phyloP scores from a whole-genome alignment of 2,888 invertebrate genomes.

The Pilophorus perplexus region DNA sequence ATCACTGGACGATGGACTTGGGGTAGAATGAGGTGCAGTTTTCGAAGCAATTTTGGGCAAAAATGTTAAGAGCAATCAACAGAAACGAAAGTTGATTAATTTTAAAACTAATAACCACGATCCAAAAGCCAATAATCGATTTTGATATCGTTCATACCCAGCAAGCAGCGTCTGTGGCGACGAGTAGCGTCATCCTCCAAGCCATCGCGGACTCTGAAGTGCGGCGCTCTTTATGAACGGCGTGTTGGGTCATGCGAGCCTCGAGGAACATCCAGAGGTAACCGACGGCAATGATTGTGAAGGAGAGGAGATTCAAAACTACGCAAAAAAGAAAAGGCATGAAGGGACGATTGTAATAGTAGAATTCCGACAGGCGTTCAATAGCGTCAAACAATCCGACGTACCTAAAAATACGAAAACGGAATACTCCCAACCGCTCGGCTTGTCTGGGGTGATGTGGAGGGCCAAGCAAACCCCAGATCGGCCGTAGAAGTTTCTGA shows the following conservation, averaged over 20 bases:
- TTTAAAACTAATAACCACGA: no score
- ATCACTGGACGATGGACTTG: no score
- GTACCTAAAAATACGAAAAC: constrained; percentile 56
- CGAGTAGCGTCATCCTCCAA: constrained; percentile 56
- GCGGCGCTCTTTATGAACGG: constrained; percentile 51
- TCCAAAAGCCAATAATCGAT: no score
- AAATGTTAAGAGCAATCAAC: no score
- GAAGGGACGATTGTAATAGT: no score
- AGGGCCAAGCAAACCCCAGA: constrained; percentile 57
- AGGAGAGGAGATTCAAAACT: constrained; percentile 55
- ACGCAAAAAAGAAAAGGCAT: constrained; percentile 38
- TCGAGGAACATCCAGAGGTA: constrained; percentile 57
- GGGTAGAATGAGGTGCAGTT: no score
- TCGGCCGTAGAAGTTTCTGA: constrained; percentile 55
- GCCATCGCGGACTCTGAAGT: constrained; percentile 55
- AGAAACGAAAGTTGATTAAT: no score
- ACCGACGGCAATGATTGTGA: constrained; percentile 54
- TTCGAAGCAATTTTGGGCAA: no score
- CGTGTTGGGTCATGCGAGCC: constrained; percentile 54
- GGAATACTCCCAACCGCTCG: constrained; percentile 57
- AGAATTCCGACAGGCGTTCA: no score
- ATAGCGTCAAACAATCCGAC: no score
- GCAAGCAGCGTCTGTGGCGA: constrained; percentile 57
- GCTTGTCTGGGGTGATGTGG: constrained; percentile 56
- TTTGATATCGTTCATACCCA: no score